A percentile compares a stretch with the other conserved stretches of the same genome.
Evolutionary conservation across 2,888 invertebrate genomes (phyloP).

Genomic region (Acanthacorydalis orientalis): DNA sequence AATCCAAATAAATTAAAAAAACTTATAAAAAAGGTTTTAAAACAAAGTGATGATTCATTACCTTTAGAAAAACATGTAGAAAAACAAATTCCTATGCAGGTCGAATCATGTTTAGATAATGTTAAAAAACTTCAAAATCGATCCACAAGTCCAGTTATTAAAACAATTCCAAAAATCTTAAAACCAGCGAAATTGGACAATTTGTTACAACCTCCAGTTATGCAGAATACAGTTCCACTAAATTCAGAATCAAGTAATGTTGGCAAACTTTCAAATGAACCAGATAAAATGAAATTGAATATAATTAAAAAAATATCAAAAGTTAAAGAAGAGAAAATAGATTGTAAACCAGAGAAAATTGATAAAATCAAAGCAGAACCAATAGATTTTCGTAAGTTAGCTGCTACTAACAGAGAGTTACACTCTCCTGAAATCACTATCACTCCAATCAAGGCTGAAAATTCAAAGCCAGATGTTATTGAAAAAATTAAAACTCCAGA

Average conservation of each 20-base stretch:
- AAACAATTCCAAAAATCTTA: conserved; percentile 19
- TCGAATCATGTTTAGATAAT: not conserved
- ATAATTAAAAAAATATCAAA: conserved; percentile 78
- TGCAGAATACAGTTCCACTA: conserved; percentile 11
- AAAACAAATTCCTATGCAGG: not conserved
- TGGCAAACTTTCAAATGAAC: conserved; percentile 56
- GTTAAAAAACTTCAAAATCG: too few species aligned
- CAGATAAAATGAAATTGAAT: conserved; percentile 70
- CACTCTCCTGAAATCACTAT: conserved; percentile 3
- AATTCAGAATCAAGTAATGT: conserved; percentile 25
- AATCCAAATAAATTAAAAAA: conserved; percentile 22
- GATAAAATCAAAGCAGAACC: conserved; percentile 22
- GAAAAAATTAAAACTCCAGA: conserved; percentile 22
- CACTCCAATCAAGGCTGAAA: not conserved
- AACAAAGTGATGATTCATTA: conserved; percentile 4
- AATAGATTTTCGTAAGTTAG: not conserved
- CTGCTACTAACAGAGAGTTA: not conserved
- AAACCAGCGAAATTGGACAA: conserved; percentile 17
- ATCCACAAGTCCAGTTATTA: not conserved
- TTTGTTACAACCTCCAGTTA: conserved; percentile 19
- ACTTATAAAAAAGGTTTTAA: conserved; percentile 22
- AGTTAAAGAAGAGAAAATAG: conserved; percentile 41
- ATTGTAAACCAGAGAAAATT: conserved; percentile 17
- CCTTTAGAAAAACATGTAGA: conserved; percentile 4
- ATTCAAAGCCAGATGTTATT: not conserved